These are phyloP conservation scores for Lasioglossum vierecki DNA, from an alignment of 2,888 invertebrate species.

Conservation along the genomic window DNA sequence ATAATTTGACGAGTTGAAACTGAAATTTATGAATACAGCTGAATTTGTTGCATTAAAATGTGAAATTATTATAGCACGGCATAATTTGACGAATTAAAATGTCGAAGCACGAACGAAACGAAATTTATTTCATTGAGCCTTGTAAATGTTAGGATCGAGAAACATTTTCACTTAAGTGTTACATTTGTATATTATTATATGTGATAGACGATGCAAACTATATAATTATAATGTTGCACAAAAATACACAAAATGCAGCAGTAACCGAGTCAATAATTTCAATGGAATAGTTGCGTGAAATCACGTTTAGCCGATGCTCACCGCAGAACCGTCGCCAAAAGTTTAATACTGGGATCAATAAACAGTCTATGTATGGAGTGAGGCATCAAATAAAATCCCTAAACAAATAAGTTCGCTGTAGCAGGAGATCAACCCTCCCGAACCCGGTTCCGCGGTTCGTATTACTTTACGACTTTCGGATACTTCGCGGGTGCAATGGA, in stretches of 20 bases:
- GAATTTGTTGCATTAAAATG: background rate
- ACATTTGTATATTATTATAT: background rate
- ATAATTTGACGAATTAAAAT: background rate
- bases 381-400: constrained; percentile 1
- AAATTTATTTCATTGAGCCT: background rate
- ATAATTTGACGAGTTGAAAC: background rate
- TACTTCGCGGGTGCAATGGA: constrained; percentile 10
- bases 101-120: background rate
- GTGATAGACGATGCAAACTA: background rate
- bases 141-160: background rate
- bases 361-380: background rate
- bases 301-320: background rate
- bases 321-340: background rate
- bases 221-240: background rate
- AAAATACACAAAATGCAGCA: background rate
- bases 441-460: constrained; percentile 2
- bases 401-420: constrained; percentile 1
- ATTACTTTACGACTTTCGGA: constrained; percentile 31
- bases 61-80: background rate
- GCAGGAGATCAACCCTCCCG: background rate
- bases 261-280: background rate
- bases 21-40: background rate
- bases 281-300: background rate
- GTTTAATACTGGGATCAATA: background rate
- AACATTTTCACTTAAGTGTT: background rate